Evolutionary conservation across 1,140 invertebrate genomes (phyloP), one percentile per base, ranked within the genome.

Genomic region (Charaxes varanes): DNA sequence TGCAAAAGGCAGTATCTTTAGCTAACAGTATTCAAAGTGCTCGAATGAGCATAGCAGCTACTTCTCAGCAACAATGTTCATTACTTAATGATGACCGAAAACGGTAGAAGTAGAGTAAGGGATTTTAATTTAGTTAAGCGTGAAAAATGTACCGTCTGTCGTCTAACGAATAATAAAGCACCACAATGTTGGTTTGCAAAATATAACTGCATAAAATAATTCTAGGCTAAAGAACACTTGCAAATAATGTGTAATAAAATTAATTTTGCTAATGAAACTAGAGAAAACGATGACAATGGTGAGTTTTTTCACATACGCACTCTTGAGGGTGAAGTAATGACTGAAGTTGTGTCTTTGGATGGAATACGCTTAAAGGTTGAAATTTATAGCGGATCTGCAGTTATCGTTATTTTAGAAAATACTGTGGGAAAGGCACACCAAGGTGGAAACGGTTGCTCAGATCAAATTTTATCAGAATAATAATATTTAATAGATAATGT

Each of bases 1-100:
- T 3, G 11, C 6, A 10, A 10, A 27, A 14, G 22, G 52, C 35
- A 0, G 48, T 53, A 21, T 41, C 52, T 6, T 6, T 55, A 15
- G 42, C 52, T 0, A 38, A 54, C 19, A 49, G 21, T 12, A 7
- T 49, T 4, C 36, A 31, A 0, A 16, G 55, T 13, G 55, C 55
- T 6, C 55, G 46, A n/a, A 13, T 10, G 6, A 35, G 35, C 2
- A 42, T 38, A n/a, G 26, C 26, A 3, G 10, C 26, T 26, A 11
- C 6, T 6, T 26, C n/a, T 26, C 6, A 26, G 10, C 4, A n/a
- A 11, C 23, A n/a, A n/a, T 42, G n/a, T n/a, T n/a, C n/a, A n/a
- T n/a, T n/a, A n/a, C n/a, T n/a, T n/a, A n/a, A n/a, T n/a, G n/a
- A n/a, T n/a, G n/a, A n/a, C n/a, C n/a, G n/a, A n/a, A n/a, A n/a